These are phyloP conservation scores for Galagoides demidoff DNA, from an alignment of 2,797 vertebrate genomes.

Conservation along the genomic window DNA sequence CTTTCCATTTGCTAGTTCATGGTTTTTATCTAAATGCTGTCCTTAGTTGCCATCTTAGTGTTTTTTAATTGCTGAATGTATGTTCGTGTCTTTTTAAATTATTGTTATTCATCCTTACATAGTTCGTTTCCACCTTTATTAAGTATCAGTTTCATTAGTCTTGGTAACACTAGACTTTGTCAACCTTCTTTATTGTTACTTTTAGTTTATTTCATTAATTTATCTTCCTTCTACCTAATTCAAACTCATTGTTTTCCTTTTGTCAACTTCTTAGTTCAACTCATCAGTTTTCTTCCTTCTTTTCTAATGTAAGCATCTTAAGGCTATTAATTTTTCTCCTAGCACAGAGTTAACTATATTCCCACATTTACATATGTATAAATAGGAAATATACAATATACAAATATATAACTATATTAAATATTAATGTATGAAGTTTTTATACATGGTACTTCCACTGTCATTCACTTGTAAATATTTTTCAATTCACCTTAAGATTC, in stretches of 20 bases:
- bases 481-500: neutral
- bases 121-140: neutral
- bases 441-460: neutral
- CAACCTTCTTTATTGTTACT: neutral
- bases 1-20: neutral
- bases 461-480: slow-evolving; percentile 19
- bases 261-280: neutral
- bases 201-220: slow-evolving; percentile 30
- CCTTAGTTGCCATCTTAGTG: neutral
- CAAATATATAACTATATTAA: neutral
- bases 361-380: neutral
- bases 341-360: neutral
- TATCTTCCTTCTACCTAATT: neutral
- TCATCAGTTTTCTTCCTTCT: slow-evolving; percentile 7
- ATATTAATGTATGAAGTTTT: neutral
- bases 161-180: neutral
- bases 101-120: neutral
- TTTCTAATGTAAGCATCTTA: neutral
- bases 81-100: neutral
- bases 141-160: neutral
- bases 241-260: neutral
- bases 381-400: neutral
- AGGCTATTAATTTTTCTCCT: slow-evolving; percentile 14
- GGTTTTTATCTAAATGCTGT: neutral
- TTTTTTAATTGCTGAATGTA: neutral